Evolutionary conservation across 2,888 invertebrate species (phyloP).

Genomic region (Gymnoscelis rufifasciata): DNA sequence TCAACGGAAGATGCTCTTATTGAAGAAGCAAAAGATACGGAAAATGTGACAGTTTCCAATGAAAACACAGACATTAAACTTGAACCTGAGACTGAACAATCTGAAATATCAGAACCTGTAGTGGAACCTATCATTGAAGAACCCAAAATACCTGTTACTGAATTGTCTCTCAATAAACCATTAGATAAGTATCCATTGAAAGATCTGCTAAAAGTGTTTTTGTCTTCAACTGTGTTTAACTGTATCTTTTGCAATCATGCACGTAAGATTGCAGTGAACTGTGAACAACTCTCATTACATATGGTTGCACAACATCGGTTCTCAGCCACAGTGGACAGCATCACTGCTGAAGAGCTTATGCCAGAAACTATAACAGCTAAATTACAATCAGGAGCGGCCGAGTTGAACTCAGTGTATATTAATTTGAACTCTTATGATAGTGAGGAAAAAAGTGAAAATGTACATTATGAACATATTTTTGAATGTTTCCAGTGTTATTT

Average conservation of each 20-base stretch:
- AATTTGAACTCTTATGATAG: constrained; percentile 86
- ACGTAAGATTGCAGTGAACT: constrained; percentile 90
- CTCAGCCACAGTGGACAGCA: constrained; percentile 87
- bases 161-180: constrained; percentile 85
- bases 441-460: constrained; percentile 73
- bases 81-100: constrained; percentile 56
- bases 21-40: constrained; percentile 32
- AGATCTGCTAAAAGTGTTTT: constrained; percentile 85
- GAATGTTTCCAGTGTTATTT: constrained; percentile 93
- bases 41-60: constrained; percentile 17
- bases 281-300: constrained; percentile 87
- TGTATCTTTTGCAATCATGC: constrained; percentile 94
- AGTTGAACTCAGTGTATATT: constrained; percentile 82
- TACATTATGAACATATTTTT: constrained; percentile 83
- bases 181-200: constrained; percentile 86
- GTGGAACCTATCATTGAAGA: constrained; percentile 56
- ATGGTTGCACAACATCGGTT: constrained; percentile 89
- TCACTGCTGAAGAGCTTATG: constrained; percentile 85
- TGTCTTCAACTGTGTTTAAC: constrained; percentile 82
- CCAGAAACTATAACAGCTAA: constrained; percentile 84
- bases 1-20: constrained; percentile 32
- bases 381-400: constrained; percentile 80
- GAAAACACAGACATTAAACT: constrained; percentile 37
- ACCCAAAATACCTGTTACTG: constrained; percentile 82
- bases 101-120: constrained; percentile 40